Percentiles rank a stretch among this genome's conserved stretches.
phyloP scores from a whole-genome alignment of 35 echinoderm and acorn worm species.

The Patiria miniata region DNA sequence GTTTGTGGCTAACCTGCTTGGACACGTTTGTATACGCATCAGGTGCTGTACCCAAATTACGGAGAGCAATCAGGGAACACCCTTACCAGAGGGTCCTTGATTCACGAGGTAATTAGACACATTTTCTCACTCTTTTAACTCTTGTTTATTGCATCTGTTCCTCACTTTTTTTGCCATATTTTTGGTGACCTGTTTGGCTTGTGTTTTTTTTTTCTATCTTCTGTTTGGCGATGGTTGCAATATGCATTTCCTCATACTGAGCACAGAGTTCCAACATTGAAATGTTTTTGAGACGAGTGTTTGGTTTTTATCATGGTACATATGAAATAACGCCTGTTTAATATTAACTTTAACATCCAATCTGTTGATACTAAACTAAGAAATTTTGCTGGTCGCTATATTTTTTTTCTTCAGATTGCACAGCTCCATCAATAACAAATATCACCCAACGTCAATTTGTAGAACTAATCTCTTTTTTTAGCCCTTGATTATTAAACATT shows the following conservation, averaged over 20 bases:
- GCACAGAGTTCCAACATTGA: constrained; percentile 22
- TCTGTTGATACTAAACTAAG: background rate
- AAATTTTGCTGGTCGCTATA: constrained; percentile 11
- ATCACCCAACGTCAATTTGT: background rate
- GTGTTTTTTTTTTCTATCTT: background rate
- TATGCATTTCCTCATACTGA: constrained; percentile 5
- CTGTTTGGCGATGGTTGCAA: constrained; percentile 1
- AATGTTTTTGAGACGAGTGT: constrained; percentile 15
- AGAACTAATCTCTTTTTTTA: constrained; percentile 15
- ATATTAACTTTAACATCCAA: constrained; percentile 18
- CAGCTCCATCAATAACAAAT: background rate
- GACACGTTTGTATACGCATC: background rate
- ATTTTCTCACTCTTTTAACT: constrained; percentile 34
- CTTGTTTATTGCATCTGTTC: constrained; percentile 7
- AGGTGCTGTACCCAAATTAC: constrained; percentile 85
- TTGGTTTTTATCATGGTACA: constrained; percentile 15
- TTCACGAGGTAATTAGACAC: constrained; percentile 62
- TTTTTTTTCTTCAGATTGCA: constrained; percentile 21
- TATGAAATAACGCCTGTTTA: constrained; percentile 9
- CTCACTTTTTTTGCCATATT: background rate
- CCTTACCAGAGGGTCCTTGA: constrained; percentile 98
- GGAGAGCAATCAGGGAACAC: constrained; percentile 85
- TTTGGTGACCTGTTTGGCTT: constrained; percentile 6
- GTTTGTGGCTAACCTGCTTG: constrained; percentile 43
- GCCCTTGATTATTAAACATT: background rate